Conservation (phyloP, 2,113 vertebrate species). For the Reinhardtius hippoglossoides region DNA sequence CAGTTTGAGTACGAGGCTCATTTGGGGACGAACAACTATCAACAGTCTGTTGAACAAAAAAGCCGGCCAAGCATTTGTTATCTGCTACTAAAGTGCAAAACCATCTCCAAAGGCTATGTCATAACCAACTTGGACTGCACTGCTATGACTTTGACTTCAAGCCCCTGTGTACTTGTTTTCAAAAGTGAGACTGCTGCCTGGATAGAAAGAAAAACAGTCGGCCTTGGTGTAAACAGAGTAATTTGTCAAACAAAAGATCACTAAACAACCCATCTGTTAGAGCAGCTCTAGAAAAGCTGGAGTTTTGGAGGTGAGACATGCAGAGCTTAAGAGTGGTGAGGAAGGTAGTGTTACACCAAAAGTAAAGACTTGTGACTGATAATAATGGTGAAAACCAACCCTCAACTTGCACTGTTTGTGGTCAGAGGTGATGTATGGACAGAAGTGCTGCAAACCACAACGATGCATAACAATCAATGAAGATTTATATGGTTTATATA, state of each 20-base stretch:
- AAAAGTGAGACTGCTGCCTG: constrained; percentile 5
- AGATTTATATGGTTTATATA: too few relatives aligned
- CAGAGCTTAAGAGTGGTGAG: background rate
- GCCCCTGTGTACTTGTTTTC: background rate
- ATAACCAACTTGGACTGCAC: constrained; percentile 5
- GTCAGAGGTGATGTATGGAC: background rate
- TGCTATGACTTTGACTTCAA: background rate
- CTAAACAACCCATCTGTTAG: background rate
- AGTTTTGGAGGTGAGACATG: background rate
- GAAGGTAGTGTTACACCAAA: background rate
- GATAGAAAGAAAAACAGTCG: background rate
- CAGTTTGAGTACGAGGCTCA: constrained; percentile 30
- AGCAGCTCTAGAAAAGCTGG: background rate
- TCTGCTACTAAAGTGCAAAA: constrained; percentile 12
- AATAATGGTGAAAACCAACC: too few relatives aligned
- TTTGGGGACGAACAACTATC: constrained; percentile 31
- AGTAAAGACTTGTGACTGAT: too few relatives aligned
- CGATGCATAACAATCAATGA: background rate
- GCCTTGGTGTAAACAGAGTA: background rate
- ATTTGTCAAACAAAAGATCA: background rate
- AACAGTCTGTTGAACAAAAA: constrained; percentile 8
- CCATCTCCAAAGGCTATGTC: constrained; percentile 18
- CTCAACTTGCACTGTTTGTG: background rate
- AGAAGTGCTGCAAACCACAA: background rate
- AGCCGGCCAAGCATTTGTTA: constrained; percentile 19